Base-by-base conservation (phyloP, 2,888 invertebrate genomes). In the Anticlea derivata region DNA sequence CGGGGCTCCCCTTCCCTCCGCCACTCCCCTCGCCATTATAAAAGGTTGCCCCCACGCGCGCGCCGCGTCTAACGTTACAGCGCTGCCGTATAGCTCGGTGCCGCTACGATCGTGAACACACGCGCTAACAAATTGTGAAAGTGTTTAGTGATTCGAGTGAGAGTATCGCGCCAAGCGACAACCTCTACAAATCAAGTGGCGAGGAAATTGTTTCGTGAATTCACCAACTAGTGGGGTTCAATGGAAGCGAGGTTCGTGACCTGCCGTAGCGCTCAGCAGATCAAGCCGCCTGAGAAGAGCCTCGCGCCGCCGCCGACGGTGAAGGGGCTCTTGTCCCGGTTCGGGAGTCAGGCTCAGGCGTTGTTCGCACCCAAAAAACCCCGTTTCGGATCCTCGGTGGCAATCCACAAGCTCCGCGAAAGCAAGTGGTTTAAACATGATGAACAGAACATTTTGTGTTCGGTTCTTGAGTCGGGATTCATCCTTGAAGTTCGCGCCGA, bases 351-450 rank as follows among this genome's bases (percentile, higher is more conserved):
- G 78, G 91, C 91, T 55, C 91, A 91, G 72, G 91, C 91, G 60
- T 71, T 91, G 58, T 92, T 87, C 76, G 91, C 87, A 68, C 88
- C 86, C 43, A 91, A 91, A 68, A 91, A 91, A 66, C 86, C 85
- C 59, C 80, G 91, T 56, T 92, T 93, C 77, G 92, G 92, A 55
- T 94, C 93, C 55, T 93, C 94, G 40, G 94, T 94, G 27, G 93
- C 94, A 38, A 94, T 94, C 55, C 94, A 94, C 75, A 94, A 94
- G 73, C 86, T 94, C 62, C 90, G 94, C 58, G 94, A 94, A 76
- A 93, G 94, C 57, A 95, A 95, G 90, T 95, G 95, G 95, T 94
- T 95, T 75, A 92, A 92, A 63, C 92, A 93, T 63, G 93, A 93
- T 66, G 94, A 95, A 84, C 92, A 93, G 73, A 93, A 93, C 68